These are phyloP conservation scores for Araneus ventricosus DNA, from an alignment of 1,140 invertebrate genomes.

Conservation along the genomic window DNA sequence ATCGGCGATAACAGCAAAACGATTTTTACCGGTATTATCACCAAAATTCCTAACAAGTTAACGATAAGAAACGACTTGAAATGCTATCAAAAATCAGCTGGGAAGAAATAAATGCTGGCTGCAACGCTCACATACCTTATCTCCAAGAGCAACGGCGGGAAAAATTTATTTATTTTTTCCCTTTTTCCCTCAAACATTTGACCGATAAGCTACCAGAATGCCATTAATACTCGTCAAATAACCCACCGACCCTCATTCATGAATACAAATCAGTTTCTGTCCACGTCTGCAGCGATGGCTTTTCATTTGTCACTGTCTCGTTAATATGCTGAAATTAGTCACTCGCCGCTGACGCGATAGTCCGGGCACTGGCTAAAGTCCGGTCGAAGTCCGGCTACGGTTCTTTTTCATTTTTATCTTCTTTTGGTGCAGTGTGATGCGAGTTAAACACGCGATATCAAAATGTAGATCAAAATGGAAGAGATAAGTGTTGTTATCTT, in stretches of 20 bases:
- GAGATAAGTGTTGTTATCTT: background rate
- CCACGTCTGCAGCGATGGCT: background rate
- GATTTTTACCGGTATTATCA: background rate
- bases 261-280: conserved; percentile 35
- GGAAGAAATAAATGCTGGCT: background rate
- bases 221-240: conserved; percentile 38
- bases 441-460: background rate
- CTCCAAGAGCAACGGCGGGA: background rate
- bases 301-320: conserved; percentile 26
- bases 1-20: background rate
- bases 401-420: background rate
- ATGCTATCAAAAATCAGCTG: conserved; percentile 2
- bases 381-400: background rate
- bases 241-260: background rate
- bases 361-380: background rate
- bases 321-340: conserved; percentile 36
- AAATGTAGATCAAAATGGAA: background rate
- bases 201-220: conserved; percentile 21
- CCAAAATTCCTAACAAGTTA: conserved; percentile 3
- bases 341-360: background rate
- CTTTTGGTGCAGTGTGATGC: background rate
- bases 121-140: background rate
- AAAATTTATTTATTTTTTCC: background rate
- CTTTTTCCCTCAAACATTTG: conserved; percentile 7
- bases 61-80: conserved; percentile 29